Evolutionary conservation across 2,113 vertebrate species (phyloP).

Genomic region (Dendropsophus ebraccatus): DNA sequence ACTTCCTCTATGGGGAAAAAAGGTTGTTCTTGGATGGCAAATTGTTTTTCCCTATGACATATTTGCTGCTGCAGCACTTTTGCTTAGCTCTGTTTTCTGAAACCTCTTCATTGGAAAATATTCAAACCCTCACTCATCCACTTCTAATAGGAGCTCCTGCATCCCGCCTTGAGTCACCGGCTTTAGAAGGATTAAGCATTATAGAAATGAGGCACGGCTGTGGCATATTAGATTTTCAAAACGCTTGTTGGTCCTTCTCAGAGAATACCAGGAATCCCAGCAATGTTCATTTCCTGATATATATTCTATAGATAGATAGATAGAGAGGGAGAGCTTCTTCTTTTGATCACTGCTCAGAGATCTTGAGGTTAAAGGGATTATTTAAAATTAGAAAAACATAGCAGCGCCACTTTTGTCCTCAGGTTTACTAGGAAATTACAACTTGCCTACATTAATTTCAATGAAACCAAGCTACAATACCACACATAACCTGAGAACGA

Average conservation of each 20-base stretch:
- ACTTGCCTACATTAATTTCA: too few relatives aligned
- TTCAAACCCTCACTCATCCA: conserved; percentile 17
- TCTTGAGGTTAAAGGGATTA: too few relatives aligned
- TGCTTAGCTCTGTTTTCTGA: conserved; percentile 5
- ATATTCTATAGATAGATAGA: too few relatives aligned
- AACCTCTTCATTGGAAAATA: conserved; percentile 30
- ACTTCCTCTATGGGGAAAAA: conserved; percentile 44
- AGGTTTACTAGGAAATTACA: too few relatives aligned
- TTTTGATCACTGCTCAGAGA: too few relatives aligned
- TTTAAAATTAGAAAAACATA: too few relatives aligned
- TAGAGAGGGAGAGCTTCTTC: too few relatives aligned
- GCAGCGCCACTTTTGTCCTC: too few relatives aligned
- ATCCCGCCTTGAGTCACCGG: too few relatives aligned
- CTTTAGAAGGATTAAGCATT: not conserved
- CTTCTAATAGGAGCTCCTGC: not conserved
- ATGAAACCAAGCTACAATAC: too few relatives aligned
- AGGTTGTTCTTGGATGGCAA: conserved; percentile 34
- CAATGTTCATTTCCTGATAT: too few relatives aligned
- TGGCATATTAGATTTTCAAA: not conserved
- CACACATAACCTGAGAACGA: too few relatives aligned
- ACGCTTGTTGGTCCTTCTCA: not conserved
- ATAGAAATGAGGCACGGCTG: not conserved
- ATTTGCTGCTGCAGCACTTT: conserved; percentile 37
- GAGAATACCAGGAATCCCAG: not conserved
- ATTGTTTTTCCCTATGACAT: conserved; percentile 45